Base-by-base conservation (phyloP, 2,888 invertebrate species). In the Diplolepis rosae region DNA sequence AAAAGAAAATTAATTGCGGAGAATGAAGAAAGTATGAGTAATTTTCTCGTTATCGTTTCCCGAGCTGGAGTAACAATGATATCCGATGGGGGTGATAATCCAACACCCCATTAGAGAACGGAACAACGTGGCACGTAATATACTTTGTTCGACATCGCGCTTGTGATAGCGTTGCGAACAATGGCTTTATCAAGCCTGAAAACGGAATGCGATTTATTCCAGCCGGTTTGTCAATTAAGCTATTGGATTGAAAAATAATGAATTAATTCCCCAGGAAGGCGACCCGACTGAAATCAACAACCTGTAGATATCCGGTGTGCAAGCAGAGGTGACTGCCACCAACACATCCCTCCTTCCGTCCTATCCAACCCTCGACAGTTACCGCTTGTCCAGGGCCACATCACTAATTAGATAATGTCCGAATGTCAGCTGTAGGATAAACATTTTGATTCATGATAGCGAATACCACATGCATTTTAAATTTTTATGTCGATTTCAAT, bases 231-330 rank as follows among this genome's bases (percentile, higher is more conserved):
- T 77, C 80, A 78, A 79, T 79, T 78, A 79, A 77, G 69, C 70
- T 66, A 68, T 74, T 73, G 73, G 77, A 78, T 80, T 75, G 80
- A 79, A 82, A 83, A 84, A 80, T 79, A 77, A 78, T 76, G 80
- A 79, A 81, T 82, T 81, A 82, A 83, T 82, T 81, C 74, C 74
- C 70, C 71, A 72, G 69, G 68, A 72, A 76, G 69, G 71, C 78
- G 66, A 74, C 66, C 71, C 71, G 22, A 68, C 68, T 72, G 74
- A 75, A 80, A 82, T 79, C 81, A 82, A 78, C 85, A 84, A 85
- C 84, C 84, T 84, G 85, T 85, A 83, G 85, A 83, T 80, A 77
- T 77, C 73, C 69, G 68, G 67, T 70, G 67, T 66, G 71, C 50
- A 67, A 32, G 68, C 50, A 51, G 68, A 39, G 18, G 65, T 67